A percentile compares a stretch with the other conserved stretches of the same genome.
Conservation (phyloP, 2,113 vertebrate species). For the Anarhynchus alexandrinus region DNA sequence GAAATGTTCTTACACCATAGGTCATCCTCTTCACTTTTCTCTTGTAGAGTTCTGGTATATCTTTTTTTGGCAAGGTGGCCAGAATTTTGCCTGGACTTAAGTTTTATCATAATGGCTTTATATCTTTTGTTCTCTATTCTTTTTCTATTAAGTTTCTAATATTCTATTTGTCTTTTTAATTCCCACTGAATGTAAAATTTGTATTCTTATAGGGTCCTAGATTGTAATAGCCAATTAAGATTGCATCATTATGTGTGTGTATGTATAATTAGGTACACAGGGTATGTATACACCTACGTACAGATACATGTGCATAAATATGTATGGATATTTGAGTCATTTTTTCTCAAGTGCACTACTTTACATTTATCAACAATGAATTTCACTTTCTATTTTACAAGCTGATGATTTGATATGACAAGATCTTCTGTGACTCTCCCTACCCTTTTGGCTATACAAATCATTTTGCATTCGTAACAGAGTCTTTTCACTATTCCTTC, state of each 20-base stretch:
- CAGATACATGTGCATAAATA: neutral
- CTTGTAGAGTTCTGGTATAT: neutral
- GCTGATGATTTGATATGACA: neutral
- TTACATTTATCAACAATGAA: neutral
- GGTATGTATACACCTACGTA: neutral
- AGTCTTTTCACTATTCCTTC: neutral
- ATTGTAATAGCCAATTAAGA: neutral
- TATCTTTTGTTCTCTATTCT: neutral
- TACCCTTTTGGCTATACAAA: neutral
- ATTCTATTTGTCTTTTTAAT: neutral
- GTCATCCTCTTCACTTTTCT: neutral
- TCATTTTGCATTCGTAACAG: neutral
- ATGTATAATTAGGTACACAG: neutral
- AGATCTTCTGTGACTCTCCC: neutral
- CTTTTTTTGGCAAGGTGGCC: neutral
- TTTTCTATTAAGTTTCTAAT: neutral
- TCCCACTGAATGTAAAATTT: neutral
- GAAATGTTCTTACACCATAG: neutral
- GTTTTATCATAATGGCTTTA: neutral
- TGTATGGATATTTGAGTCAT: neutral
- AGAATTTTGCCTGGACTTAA: neutral
- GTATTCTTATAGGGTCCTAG: neutral
- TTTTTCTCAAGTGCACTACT: neutral
- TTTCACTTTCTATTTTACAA: neutral
- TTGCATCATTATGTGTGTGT: neutral